These are phyloP conservation scores for Stegana nigrithorax DNA, from an alignment of 2,888 invertebrate genomes.

Conservation along the genomic window DNA sequence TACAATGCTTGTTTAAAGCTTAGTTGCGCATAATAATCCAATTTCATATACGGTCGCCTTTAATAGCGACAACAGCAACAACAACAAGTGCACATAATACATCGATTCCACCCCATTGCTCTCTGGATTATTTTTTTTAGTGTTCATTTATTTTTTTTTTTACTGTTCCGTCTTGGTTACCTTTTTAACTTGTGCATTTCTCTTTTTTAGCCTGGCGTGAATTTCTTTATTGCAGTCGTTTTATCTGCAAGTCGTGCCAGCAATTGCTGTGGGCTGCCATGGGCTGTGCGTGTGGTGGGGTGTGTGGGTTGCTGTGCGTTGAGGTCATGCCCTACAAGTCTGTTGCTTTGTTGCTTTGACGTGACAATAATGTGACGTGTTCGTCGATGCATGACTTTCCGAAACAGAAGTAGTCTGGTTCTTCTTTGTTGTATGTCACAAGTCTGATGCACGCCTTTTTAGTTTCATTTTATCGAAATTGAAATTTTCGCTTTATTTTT, in stretches of 20 bases:
- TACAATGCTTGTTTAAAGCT: constrained; percentile 33
- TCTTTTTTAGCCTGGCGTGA: not conserved
- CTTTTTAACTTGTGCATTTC: constrained; percentile 38
- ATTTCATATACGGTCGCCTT: constrained; percentile 35
- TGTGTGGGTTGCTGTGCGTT: constrained; percentile 7
- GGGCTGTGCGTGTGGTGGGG: too few relatives aligned
- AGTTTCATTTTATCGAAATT: constrained; percentile 10
- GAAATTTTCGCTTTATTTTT: not conserved
- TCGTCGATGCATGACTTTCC: constrained; percentile 28
- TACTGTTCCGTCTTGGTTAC: constrained; percentile 50
- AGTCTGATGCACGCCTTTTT: not conserved
- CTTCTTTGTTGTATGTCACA: too few relatives aligned
- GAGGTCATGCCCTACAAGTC: constrained; percentile 1
- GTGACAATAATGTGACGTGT: constrained; percentile 43
- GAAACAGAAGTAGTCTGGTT: not conserved
- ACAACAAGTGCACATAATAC: constrained; percentile 32
- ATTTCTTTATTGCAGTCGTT: constrained; percentile 28
- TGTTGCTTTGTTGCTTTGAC: constrained; percentile 33
- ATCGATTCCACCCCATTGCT: constrained; percentile 59
- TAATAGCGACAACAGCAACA: not conserved
- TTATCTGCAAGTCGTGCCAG: constrained; percentile 14
- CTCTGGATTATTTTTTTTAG: constrained; percentile 57
- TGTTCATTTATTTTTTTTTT: too few relatives aligned
- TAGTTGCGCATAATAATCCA: constrained; percentile 57
- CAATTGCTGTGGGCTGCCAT: constrained; percentile 24